Evolutionary conservation across 1,140 invertebrate species (phyloP), one percentile per base, ranked within the genome.

Genomic region (Lucilia cuprina): DNA sequence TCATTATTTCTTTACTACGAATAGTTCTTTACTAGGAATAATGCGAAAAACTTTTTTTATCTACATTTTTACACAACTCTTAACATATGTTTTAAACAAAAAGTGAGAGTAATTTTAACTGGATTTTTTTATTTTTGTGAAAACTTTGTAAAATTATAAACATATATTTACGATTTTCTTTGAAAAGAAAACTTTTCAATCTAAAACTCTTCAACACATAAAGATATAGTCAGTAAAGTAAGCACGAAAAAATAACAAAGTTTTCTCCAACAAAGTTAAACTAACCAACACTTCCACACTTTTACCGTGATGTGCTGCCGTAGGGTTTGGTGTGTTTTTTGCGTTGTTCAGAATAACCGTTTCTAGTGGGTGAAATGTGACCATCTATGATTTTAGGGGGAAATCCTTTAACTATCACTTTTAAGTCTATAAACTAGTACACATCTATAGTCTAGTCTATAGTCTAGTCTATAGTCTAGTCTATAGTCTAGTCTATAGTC

Each of bases 181-280:
- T 70, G n/a, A 70, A n/a, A 30, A 30, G 5, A 70, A 70, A 70
- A 70, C n/a, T 70, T 70, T 70, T 9, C 65, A 70, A 70, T 70
- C 65, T 70, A 70, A 49, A 70, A 70, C 65, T 70, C 65, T 70
- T 70, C 65, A 70, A 70, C 65, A 70, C 65, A 70, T 70, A 70
- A 70, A 70, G 65, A 70, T n/a, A 30, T 30, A 70, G 65, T 70
- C 55, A 60, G 14, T 12, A 21, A 12, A 70, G n/a, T 21, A 70
- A 70, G 19, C 65, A 21, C 21, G 19, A 17, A n/a, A 7, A 60
- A 60, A 17, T 7, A 60, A n/a, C 14, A 60, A 70, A 70, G 17
- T 70, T 70, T 70, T 70, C 65, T 25, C 25, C 65, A 70, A 70
- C 65, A 70, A 70, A 70, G 65, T 70, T 70, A 70, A 30, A 70